Evolutionary conservation across 2,888 invertebrate species (phyloP).

Genomic region (Standfussiana lucernea): DNA sequence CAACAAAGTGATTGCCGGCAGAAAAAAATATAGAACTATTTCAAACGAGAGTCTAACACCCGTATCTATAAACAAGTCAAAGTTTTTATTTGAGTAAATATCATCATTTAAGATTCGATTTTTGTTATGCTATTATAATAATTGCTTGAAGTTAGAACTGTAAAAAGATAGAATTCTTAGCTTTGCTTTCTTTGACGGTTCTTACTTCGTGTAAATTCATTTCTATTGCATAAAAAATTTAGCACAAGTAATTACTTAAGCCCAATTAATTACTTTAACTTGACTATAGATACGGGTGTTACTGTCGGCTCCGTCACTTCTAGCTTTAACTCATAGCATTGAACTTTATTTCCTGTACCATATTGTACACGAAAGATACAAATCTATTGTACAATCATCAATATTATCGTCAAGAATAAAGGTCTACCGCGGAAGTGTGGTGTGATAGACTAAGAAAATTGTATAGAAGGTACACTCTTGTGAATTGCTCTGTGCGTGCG

Average conservation of each 20-base stretch:
- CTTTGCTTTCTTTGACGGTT: too few species aligned
- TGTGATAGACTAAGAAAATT: neutral
- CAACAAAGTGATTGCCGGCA: neutral
- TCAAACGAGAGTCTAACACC: neutral
- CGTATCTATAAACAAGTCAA: too few species aligned
- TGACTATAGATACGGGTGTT: too few species aligned
- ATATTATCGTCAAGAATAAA: conserved; percentile 48
- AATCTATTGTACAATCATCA: conserved; percentile 40
- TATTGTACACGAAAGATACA: conserved; percentile 40
- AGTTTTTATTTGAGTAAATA: too few species aligned
- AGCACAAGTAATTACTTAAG: too few species aligned
- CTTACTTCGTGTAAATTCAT: too few species aligned
- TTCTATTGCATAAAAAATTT: too few species aligned
- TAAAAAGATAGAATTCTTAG: too few species aligned
- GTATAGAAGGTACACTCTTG: neutral
- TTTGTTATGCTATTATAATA: too few species aligned
- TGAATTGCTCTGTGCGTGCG: neutral
- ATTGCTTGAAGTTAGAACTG: too few species aligned
- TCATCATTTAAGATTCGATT: too few species aligned
- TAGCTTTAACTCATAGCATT: conserved; percentile 15
- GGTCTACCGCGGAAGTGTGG: conserved; percentile 44
- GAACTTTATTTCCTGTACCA: conserved; percentile 49
- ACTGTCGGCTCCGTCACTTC: neutral
- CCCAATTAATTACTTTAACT: too few species aligned
- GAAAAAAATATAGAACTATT: neutral